phyloP scores from a whole-genome alignment of 2,888 invertebrate genomes.

The Parnassius smintheus region DNA sequence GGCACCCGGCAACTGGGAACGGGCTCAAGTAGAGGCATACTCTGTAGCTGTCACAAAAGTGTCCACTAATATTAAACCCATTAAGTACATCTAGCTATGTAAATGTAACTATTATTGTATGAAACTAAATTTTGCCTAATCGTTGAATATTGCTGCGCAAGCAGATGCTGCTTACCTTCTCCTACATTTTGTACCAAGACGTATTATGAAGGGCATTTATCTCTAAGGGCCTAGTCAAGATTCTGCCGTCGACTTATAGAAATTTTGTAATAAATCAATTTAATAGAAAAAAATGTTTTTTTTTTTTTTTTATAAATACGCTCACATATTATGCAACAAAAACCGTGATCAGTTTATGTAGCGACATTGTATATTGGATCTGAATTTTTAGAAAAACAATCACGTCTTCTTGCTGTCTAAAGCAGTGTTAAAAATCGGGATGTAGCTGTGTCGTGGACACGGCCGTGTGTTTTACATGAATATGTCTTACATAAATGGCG shows the following conservation, averaged over 20 bases:
- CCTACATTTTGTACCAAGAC: constrained; percentile 12
- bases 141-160: neutral
- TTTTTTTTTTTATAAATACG: constrained; percentile 1
- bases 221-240: constrained; percentile 31
- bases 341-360: too few relatives aligned
- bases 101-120: neutral
- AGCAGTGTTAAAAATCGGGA: too few relatives aligned
- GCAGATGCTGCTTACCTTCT: constrained; percentile 8
- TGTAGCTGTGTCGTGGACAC: too few relatives aligned
- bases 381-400: too few relatives aligned
- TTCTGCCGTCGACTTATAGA: constrained; percentile 40
- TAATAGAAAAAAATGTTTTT: constrained; percentile 37
- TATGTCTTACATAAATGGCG: too few relatives aligned
- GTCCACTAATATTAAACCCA: constrained; percentile 10
- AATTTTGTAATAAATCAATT: constrained; percentile 67
- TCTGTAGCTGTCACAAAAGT: neutral
- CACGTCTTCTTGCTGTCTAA: too few relatives aligned
- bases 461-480: too few relatives aligned
- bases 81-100: neutral
- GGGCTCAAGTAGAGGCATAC: neutral
- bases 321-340: too few relatives aligned
- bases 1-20: too few relatives aligned
- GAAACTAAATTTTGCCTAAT: neutral
- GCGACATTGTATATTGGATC: too few relatives aligned
- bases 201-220: constrained; percentile 9